Percentiles rank a stretch among this genome's conserved stretches.
Evolutionary conservation across 2,797 vertebrate species (phyloP).

Genomic region (Halcyon smyrnensis): DNA sequence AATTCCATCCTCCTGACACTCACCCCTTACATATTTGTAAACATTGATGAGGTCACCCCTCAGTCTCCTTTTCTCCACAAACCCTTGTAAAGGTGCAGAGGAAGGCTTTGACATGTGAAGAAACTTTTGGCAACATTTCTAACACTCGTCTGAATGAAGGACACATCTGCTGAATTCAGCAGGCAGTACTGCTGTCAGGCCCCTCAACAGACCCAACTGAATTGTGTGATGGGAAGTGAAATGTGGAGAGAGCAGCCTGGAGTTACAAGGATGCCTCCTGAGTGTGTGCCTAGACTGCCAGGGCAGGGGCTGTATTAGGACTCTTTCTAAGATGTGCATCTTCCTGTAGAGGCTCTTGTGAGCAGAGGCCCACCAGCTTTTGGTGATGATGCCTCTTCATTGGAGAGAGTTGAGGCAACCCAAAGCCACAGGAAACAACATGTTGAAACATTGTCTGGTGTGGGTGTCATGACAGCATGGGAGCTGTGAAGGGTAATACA

Average conservation of each 20-base stretch:
- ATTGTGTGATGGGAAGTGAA: neutral
- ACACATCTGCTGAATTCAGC: neutral
- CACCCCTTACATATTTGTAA: no score
- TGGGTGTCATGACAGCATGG: neutral
- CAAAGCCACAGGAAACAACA: neutral
- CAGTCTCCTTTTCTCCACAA: no score
- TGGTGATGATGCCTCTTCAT: neutral
- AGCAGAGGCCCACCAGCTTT: fast-evolving
- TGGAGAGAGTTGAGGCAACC: neutral
- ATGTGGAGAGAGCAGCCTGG: neutral
- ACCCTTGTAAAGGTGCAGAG: neutral
- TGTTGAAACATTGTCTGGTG: neutral
- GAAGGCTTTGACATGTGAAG: neutral
- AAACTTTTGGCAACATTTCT: neutral
- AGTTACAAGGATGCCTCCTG: neutral
- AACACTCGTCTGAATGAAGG: neutral
- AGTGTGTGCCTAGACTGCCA: neutral
- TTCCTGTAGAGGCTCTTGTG: neutral
- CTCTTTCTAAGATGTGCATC: neutral
- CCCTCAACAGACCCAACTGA: fast-evolving
- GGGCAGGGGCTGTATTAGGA: neutral
- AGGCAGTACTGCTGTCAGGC: neutral
- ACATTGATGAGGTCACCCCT: no score
- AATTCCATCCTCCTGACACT: no score
- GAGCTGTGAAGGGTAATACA: neutral